A percentile compares a stretch with the other conserved stretches of the same genome.
Conservation (phyloP, 2,888 invertebrate species). For the Parnassius apollo region DNA sequence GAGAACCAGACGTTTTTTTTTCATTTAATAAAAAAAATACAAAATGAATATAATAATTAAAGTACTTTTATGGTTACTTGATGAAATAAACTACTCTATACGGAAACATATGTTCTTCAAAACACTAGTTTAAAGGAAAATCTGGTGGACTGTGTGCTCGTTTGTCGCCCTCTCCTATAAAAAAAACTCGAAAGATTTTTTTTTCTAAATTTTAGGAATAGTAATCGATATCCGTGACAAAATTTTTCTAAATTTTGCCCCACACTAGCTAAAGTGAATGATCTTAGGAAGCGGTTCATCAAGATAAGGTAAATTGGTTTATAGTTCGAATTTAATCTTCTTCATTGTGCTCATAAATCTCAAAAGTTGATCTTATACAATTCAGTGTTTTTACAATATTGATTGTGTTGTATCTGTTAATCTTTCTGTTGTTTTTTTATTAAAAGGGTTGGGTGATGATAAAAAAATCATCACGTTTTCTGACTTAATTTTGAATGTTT, state of each 20-base stretch:
- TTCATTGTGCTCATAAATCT: slow-evolving; percentile 3
- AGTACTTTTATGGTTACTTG: too few relatives aligned
- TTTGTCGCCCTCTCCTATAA: too few relatives aligned
- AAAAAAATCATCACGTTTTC: not conserved
- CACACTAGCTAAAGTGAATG: slow-evolving; percentile 1
- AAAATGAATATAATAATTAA: too few relatives aligned
- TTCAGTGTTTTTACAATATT: slow-evolving; percentile 1
- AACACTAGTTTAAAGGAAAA: too few relatives aligned
- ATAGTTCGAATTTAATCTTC: slow-evolving; percentile 2
- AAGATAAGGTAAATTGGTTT: slow-evolving; percentile 21
- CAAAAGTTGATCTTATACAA: not conserved
- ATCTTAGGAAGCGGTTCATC: slow-evolving; percentile 11
- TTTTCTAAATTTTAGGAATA: too few relatives aligned
- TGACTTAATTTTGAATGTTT: not conserved
- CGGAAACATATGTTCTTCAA: too few relatives aligned
- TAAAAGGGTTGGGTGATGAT: not conserved
- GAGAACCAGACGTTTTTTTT: too few relatives aligned
- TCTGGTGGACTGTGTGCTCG: too few relatives aligned
- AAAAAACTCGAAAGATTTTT: too few relatives aligned
- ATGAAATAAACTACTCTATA: too few relatives aligned
- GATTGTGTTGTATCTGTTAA: not conserved
- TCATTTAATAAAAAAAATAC: too few relatives aligned
- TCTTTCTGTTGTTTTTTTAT: not conserved
- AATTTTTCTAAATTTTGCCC: not conserved
- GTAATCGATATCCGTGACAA: too few relatives aligned